Evolutionary conservation across 2,797 vertebrate genomes (phyloP).

Genomic region (Centropyge bicolor): DNA sequence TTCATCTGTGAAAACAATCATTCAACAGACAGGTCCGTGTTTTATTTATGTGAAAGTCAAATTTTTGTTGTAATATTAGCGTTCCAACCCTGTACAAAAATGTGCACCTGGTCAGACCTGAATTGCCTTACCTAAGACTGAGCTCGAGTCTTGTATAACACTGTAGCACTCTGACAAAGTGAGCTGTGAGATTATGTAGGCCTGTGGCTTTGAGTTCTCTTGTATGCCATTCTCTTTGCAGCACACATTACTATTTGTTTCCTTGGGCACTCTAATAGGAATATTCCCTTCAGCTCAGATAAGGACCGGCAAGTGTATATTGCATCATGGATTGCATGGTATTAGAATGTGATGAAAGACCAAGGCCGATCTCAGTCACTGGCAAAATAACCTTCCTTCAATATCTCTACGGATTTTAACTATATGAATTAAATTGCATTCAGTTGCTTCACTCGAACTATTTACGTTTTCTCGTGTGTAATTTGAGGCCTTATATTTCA

Average conservation of each 20-base stretch:
- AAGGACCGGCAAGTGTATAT: constrained; percentile 36
- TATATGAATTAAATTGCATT: not conserved
- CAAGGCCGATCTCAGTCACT: constrained; percentile 15
- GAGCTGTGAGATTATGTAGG: constrained; percentile 3
- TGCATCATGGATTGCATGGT: constrained; percentile 45
- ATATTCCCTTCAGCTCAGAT: constrained; percentile 30
- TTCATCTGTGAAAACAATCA: constrained; percentile 73
- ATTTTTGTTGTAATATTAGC: constrained; percentile 58
- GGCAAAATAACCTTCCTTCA: constrained; percentile 18
- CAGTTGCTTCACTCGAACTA: not conserved
- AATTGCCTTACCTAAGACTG: constrained; percentile 26
- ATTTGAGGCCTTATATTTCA: constrained; percentile 35
- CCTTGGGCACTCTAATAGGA: constrained; percentile 35
- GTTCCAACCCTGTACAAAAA: constrained; percentile 48
- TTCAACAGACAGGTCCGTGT: constrained; percentile 31
- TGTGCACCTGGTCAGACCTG: constrained; percentile 63
- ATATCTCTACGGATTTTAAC: not conserved
- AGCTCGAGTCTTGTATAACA: constrained; percentile 8
- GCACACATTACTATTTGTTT: constrained; percentile 21
- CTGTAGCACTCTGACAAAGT: constrained; percentile 16
- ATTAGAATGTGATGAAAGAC: constrained; percentile 56
- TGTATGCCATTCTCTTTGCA: constrained; percentile 10
- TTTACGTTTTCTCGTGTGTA: constrained; percentile 2
- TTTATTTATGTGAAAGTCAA: constrained; percentile 51
- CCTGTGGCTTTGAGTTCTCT: constrained; percentile 29